Base-by-base conservation (phyloP, 2,797 vertebrate genomes). In the Paguma larvata region DNA sequence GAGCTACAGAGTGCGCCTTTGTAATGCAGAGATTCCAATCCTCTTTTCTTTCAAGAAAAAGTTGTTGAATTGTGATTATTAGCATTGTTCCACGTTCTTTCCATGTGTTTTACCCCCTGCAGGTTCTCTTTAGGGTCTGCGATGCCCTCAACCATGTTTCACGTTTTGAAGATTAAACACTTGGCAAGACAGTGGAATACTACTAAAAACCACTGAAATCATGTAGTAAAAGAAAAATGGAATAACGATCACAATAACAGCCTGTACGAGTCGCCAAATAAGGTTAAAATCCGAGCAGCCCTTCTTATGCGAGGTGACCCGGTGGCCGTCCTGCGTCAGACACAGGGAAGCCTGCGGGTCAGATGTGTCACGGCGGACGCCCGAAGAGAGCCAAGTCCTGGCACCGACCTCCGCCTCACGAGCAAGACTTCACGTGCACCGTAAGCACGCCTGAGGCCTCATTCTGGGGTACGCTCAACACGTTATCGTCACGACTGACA, bases 321-420 rank as follows among this genome's bases (percentile, higher is more conserved):
- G 48, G 32, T 25, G 46, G 80, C 32, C 13, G 10, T 19, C 12
- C 4, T 6, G 41, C 27, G 3, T 46, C 19, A 15, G 51, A 68
- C 38, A n/a, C 19, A 10, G 32, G 48, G n/a, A 56, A 75, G 21
- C 34, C 44, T 3, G 18, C 23, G 16, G 32, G 32, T 46, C 68
- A 48, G 5, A 30, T 8, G 48, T 32, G 46, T n/a, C 34, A 7
- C 0, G 3, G 25, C 5, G 0, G 67, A 41, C 15, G 16, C 12
- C 6, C 10, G 15, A 38, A 2, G 14, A 68, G 32, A 75, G 11
- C 12, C 89, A 12, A 8, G 30, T 10, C 32, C 10, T n/a, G 70
- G 51, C 19, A 44, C 6, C 41, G 7, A 51, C 3, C 7, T 21
- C 5, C 41, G 13, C n/a, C 8, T 75, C 48, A 38, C 6, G 0